These are phyloP conservation scores for Macrobrachium nipponense DNA, from an alignment of 1,140 invertebrate species.

Conservation along the genomic window DNA sequence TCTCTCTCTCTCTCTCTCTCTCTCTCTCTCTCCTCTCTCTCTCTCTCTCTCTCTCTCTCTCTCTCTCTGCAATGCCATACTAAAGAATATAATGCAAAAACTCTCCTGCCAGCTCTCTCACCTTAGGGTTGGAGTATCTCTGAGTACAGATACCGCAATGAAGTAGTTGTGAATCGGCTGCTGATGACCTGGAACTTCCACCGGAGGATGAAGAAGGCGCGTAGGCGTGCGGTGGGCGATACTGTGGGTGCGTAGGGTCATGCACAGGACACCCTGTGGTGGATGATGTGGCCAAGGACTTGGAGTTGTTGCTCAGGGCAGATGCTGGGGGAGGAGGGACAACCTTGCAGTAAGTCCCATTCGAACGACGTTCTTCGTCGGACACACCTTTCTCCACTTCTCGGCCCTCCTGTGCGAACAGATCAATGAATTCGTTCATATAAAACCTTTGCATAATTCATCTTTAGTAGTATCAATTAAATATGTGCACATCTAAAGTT, in stretches of 20 bases:
- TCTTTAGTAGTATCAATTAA: no score
- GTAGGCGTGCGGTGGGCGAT: constrained; percentile 32
- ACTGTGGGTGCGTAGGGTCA: constrained; percentile 1
- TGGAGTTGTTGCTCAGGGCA: neutral
- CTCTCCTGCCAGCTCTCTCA: neutral
- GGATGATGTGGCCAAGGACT: constrained; percentile 2
- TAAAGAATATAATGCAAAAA: neutral
- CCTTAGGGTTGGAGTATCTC: constrained; percentile 61
- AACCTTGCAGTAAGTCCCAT: neutral
- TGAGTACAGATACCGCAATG: constrained; percentile 61
- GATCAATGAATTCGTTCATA: neutral
- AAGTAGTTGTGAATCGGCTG: constrained; percentile 50
- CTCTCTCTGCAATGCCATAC: neutral
- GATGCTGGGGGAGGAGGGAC: constrained; percentile 3
- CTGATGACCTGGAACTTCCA: constrained; percentile 39
- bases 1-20: constrained; percentile 32
- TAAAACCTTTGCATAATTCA: no score
- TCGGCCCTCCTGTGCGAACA: constrained; percentile 9
- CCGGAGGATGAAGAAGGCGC: constrained; percentile 22
- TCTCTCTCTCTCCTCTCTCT: constrained; percentile 15
- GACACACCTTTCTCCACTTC: neutral
- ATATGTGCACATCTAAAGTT: no score
- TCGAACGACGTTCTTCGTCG: constrained; percentile 15
- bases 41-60: constrained; percentile 31
- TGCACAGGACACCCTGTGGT: constrained; percentile 33